Conservation (phyloP, 2,888 invertebrate genomes). For the Parnassius mnemosyne region DNA sequence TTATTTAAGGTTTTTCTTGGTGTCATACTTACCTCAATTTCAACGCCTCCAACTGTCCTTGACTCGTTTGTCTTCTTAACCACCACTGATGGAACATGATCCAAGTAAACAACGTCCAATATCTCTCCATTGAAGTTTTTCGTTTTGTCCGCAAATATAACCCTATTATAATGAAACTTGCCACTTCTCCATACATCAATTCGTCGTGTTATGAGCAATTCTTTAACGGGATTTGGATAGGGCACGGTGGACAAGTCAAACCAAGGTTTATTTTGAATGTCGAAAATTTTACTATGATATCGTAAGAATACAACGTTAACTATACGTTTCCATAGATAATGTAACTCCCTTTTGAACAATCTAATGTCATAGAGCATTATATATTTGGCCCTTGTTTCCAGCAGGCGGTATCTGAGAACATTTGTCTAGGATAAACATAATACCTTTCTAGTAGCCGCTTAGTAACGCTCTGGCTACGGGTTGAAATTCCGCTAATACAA, state of each 20-base stretch:
- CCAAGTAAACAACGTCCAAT: slow-evolving; percentile 82
- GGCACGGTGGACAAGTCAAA: slow-evolving; percentile 87
- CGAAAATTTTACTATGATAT: slow-evolving; percentile 60
- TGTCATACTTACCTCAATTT: slow-evolving; percentile 84
- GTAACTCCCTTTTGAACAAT: slow-evolving; percentile 82
- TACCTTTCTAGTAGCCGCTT: too few species aligned
- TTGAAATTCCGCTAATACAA: too few species aligned
- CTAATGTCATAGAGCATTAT: slow-evolving; percentile 85
- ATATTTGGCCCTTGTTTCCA: slow-evolving; percentile 86
- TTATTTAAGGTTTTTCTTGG: background rate
- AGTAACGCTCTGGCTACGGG: too few species aligned
- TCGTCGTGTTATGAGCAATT: slow-evolving; percentile 80
- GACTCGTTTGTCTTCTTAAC: slow-evolving; percentile 60
- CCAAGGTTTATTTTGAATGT: slow-evolving; percentile 71
- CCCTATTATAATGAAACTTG: slow-evolving; percentile 76
- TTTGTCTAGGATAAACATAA: too few species aligned
- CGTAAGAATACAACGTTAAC: slow-evolving; percentile 87
- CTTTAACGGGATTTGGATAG: slow-evolving; percentile 82
- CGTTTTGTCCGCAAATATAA: slow-evolving; percentile 81
- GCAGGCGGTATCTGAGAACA: slow-evolving; percentile 80
- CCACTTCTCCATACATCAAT: slow-evolving; percentile 85
- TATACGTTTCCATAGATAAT: slow-evolving; percentile 88
- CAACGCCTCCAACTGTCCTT: slow-evolving; percentile 80
- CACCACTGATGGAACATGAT: slow-evolving; percentile 85
- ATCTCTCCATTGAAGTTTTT: slow-evolving; percentile 79